phyloP scores from a whole-genome alignment of 1,140 invertebrate genomes.

The Zaprionus inermis region DNA sequence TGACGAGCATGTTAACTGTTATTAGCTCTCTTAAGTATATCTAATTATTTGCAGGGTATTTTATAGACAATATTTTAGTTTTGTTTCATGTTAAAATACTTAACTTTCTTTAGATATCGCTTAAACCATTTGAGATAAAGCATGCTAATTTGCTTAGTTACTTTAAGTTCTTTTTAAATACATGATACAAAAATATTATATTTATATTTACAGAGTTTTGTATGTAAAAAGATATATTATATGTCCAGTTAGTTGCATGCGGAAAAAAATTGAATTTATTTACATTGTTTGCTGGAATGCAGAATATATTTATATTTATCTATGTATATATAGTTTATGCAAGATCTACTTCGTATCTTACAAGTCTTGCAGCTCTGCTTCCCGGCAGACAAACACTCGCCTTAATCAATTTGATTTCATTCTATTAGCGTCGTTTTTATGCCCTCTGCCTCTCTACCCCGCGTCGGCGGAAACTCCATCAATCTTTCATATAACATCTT shows the following conservation, averaged over 20 bases:
- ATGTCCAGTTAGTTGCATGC: constrained; percentile 4
- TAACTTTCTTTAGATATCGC: background rate
- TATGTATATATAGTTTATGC: background rate
- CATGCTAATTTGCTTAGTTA: constrained; percentile 1
- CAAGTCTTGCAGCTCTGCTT: background rate
- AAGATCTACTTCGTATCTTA: background rate
- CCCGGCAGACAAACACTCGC: constrained; percentile 46
- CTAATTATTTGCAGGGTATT: too few relatives aligned
- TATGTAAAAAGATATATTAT: background rate
- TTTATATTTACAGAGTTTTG: background rate
- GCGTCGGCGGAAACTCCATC: background rate
- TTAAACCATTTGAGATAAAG: background rate
- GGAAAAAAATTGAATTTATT: background rate
- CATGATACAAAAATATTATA: background rate
- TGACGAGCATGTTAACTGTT: constrained; percentile 9
- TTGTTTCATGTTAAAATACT: background rate
- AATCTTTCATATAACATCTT: constrained; percentile 37
- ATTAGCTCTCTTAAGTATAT: constrained; percentile 19
- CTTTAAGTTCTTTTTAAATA: too few relatives aligned
- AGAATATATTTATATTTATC: background rate
- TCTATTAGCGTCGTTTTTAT: constrained; percentile 51
- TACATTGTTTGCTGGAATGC: background rate
- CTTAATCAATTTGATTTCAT: constrained; percentile 73
- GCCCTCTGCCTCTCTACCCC: background rate
- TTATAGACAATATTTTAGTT: too few relatives aligned